Conservation (phyloP, 2,113 vertebrate genomes). For the Rhinoderma darwinii region DNA sequence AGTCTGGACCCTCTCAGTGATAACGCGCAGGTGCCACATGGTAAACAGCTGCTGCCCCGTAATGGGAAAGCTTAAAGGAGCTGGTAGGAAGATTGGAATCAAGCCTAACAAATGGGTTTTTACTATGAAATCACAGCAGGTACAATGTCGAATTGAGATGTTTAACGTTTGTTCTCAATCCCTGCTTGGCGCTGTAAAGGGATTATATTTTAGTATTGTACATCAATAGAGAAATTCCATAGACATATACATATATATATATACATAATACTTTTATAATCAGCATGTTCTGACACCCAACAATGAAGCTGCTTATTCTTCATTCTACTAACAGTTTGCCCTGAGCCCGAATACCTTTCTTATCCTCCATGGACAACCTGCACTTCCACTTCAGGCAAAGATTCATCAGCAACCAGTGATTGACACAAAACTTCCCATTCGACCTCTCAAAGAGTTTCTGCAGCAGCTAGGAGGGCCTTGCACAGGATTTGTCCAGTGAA, state of each 20-base stretch:
- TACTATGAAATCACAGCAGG: conserved; percentile 70
- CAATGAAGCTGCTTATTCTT: neutral
- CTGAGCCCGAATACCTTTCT: too few species aligned
- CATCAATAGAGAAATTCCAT: neutral
- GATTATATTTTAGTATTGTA: neutral
- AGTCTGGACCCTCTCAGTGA: conserved; percentile 66
- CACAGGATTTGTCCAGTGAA: too few species aligned
- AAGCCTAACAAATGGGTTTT: conserved; percentile 74
- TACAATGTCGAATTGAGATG: conserved; percentile 69
- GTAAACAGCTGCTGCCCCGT: conserved; percentile 69
- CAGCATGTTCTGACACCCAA: neutral
- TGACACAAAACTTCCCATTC: too few species aligned
- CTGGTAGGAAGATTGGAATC: conserved; percentile 67
- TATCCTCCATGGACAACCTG: too few species aligned
- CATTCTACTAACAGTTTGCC: too few species aligned
- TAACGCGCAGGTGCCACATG: conserved; percentile 72
- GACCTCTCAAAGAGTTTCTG: too few species aligned
- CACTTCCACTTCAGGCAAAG: too few species aligned
- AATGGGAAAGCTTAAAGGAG: conserved; percentile 69
- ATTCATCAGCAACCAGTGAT: too few species aligned
- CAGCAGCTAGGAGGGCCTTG: too few species aligned
- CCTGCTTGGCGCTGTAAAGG: neutral
- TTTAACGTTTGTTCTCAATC: conserved; percentile 63
- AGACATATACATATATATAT: neutral
- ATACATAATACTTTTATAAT: neutral